Percentiles rank a stretch among this genome's conserved stretches.
Conservation (phyloP, 1,140 invertebrate genomes). For the Drosophila sturtevanti region DNA sequence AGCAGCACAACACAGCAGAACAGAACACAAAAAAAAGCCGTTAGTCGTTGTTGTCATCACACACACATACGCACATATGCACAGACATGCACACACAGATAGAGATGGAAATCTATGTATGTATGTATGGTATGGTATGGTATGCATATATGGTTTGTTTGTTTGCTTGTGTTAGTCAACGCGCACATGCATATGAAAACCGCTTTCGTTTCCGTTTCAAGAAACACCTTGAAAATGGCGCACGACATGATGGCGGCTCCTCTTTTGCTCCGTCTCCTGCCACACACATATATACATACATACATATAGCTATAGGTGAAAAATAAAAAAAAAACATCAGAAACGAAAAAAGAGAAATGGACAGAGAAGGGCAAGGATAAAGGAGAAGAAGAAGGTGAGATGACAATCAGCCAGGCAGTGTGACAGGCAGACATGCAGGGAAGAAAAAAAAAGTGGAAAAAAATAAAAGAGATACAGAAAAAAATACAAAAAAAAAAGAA, state of each 20-base stretch:
- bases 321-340: constrained; percentile 60
- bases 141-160: constrained; percentile 11
- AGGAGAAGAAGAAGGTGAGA: constrained; percentile 33
- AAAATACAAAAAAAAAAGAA: constrained; percentile 37
- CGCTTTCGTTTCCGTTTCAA: constrained; percentile 78
- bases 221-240: constrained; percentile 75
- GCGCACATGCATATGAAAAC: constrained; percentile 75
- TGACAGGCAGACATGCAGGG: constrained; percentile 45
- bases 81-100: not conserved
- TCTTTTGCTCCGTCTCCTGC: constrained; percentile 33
- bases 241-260: constrained; percentile 59
- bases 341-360: constrained; percentile 31
- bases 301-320: constrained; percentile 70
- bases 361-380: constrained; percentile 1
- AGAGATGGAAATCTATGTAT: constrained; percentile 13
- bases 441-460: constrained; percentile 1
- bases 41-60: constrained; percentile 12
- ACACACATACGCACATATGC: constrained; percentile 11
- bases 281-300: too few species aligned
- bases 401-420: constrained; percentile 68
- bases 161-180: constrained; percentile 41
- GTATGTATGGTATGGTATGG: constrained; percentile 5
- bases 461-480: constrained; percentile 16
- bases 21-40: not conserved
- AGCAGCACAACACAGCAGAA: constrained; percentile 16